phyloP scores from a whole-genome alignment of 2,888 invertebrate genomes.

The Ecliptopera silaceata region DNA sequence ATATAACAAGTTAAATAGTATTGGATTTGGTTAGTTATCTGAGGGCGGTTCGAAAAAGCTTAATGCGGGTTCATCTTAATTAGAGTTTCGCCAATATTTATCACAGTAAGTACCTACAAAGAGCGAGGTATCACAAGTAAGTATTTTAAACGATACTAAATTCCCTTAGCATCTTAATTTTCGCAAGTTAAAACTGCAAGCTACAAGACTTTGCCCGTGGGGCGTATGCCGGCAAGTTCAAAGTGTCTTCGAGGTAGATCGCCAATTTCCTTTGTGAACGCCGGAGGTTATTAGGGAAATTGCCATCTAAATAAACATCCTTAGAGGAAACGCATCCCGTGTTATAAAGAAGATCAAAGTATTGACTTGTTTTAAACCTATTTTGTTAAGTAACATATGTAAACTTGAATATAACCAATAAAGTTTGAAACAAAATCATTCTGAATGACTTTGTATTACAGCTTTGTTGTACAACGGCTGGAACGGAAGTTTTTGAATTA shows the following conservation, averaged over 20 bases:
- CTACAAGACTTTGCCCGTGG: slow-evolving; percentile 42
- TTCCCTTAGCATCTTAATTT: background rate
- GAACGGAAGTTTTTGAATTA: slow-evolving; percentile 16
- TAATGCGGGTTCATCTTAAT: too few relatives aligned
- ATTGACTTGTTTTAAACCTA: background rate
- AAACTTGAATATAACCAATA: too few relatives aligned
- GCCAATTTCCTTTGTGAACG: slow-evolving; percentile 62
- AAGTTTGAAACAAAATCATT: too few relatives aligned
- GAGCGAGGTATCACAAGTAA: background rate
- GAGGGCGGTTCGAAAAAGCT: too few relatives aligned
- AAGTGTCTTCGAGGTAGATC: slow-evolving; percentile 56
- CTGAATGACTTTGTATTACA: too few relatives aligned
- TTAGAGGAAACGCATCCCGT: slow-evolving; percentile 44
- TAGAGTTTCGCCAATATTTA: background rate
- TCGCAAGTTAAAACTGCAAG: slow-evolving; percentile 23
- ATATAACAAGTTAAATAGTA: background rate
- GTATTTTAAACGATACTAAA: background rate
- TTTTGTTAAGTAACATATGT: background rate
- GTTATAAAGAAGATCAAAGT: slow-evolving; percentile 30
- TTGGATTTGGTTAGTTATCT: too few relatives aligned
- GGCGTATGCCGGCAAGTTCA: slow-evolving; percentile 52
- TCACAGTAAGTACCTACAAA: background rate
- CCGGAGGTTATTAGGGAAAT: slow-evolving; percentile 63
- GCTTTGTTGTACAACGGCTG: background rate
- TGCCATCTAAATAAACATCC: slow-evolving; percentile 58